Evolutionary conservation across 1,140 invertebrate genomes (phyloP).

Genomic region (Teleogryllus occipitalis): DNA sequence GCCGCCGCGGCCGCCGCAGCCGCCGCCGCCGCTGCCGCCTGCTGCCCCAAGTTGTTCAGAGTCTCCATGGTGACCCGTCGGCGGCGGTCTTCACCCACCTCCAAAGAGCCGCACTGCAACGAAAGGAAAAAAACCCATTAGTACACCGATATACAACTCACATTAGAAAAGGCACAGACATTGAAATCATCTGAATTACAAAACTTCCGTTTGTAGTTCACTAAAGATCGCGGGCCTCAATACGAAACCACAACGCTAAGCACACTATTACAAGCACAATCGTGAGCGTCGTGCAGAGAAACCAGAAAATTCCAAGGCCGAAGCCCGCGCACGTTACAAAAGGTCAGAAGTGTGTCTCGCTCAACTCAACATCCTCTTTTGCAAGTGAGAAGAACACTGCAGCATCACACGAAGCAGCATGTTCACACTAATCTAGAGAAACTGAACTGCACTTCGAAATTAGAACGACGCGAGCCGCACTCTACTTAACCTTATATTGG

Average conservation of each 20-base stretch:
- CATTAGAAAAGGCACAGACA: not conserved
- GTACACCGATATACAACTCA: not conserved
- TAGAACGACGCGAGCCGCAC: too few species aligned
- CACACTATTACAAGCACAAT: slow-evolving; percentile 9
- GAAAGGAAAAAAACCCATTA: slow-evolving; percentile 23
- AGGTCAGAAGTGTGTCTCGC: not conserved
- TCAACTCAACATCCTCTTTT: too few species aligned
- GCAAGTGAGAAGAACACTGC: too few species aligned
- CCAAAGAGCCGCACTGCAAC: slow-evolving; percentile 41
- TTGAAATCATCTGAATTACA: not conserved
- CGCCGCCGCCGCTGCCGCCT: slow-evolving; percentile 21
- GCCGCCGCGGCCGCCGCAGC: slow-evolving; percentile 28
- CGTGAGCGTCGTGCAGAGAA: not conserved
- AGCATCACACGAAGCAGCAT: too few species aligned
- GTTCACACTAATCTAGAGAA: too few species aligned
- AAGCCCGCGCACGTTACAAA: not conserved
- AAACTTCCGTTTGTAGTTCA: not conserved
- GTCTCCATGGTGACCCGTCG: slow-evolving; percentile 38
- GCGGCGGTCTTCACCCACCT: slow-evolving; percentile 36
- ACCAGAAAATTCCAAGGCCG: slow-evolving; percentile 8
- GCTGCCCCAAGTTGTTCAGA: slow-evolving; percentile 26
- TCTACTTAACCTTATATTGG: too few species aligned
- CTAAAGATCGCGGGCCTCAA: too few species aligned
- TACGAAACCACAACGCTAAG: too few species aligned
- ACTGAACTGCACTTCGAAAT: too few species aligned